Conservation (phyloP, 2,888 invertebrate species). For the Coelopa pilipes region DNA sequence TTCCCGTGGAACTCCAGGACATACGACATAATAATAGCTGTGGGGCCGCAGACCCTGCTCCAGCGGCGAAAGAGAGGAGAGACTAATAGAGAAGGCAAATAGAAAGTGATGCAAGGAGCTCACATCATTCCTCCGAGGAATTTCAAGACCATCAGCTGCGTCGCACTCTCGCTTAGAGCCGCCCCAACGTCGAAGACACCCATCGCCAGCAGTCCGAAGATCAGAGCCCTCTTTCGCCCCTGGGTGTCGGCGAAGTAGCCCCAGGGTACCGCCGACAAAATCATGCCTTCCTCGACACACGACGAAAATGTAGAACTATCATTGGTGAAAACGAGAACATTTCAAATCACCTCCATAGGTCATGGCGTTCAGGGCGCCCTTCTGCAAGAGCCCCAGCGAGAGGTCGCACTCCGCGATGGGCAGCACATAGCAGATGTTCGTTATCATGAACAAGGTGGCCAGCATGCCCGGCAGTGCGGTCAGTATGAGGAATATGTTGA, state of each 20-base stretch:
- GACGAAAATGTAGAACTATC: neutral
- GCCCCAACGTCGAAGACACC: constrained; percentile 73
- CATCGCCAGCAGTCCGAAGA: constrained; percentile 74
- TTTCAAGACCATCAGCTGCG: constrained; percentile 74
- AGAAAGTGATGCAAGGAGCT: constrained; percentile 61
- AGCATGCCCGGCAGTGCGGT: constrained; percentile 74
- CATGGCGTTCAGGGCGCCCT: constrained; percentile 77
- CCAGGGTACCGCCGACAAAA: constrained; percentile 79
- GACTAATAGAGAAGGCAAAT: neutral
- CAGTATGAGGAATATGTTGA: constrained; percentile 73
- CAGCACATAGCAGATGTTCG: constrained; percentile 77
- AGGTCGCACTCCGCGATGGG: constrained; percentile 81
- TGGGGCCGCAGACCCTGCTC: constrained; percentile 75
- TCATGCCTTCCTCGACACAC: constrained; percentile 73
- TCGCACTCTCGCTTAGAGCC: constrained; percentile 74
- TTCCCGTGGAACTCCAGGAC: constrained; percentile 79
- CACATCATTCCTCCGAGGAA: constrained; percentile 80
- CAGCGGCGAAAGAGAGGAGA: neutral
- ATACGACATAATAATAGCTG: constrained; percentile 78
- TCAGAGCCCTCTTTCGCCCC: constrained; percentile 75
- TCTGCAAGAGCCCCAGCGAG: constrained; percentile 73
- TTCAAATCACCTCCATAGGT: constrained; percentile 75
- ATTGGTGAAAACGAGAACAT: no score
- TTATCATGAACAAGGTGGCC: constrained; percentile 77
- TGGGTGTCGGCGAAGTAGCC: constrained; percentile 80